phyloP scores from a whole-genome alignment of 2,113 vertebrate species.

The Percopsis transmontana region DNA sequence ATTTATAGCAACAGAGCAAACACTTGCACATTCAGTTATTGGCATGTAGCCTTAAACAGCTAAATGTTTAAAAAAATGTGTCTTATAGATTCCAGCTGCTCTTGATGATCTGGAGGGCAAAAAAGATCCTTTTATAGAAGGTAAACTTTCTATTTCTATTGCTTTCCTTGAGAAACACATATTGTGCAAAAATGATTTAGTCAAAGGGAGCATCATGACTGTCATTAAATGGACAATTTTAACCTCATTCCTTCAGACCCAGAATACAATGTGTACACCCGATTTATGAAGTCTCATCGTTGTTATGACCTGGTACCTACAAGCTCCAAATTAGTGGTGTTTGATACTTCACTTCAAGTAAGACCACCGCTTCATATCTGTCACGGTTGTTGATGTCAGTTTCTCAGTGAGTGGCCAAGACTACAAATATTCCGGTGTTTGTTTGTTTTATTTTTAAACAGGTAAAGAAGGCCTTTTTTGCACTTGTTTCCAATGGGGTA shows the following conservation, averaged over 20 bases:
- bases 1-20: constrained; percentile 6
- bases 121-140: constrained; percentile 70
- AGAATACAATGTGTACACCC: constrained; percentile 87
- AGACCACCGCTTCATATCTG: background rate
- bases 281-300: constrained; percentile 96
- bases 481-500: constrained; percentile 94
- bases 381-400: background rate
- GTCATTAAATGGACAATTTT: background rate
- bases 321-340: constrained; percentile 97
- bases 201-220: background rate
- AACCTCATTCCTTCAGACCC: constrained; percentile 59
- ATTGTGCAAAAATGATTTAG: background rate
- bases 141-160: constrained; percentile 42
- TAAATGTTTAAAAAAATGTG: constrained; percentile 1
- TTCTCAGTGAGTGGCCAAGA: background rate
- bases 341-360: constrained; percentile 96
- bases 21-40: background rate
- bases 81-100: constrained; percentile 69
- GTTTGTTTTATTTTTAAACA: constrained; percentile 48
- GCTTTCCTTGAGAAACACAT: background rate
- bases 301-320: constrained; percentile 98
- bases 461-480: constrained; percentile 99
- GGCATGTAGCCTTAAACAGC: background rate
- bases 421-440: background rate
- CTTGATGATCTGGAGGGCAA: constrained; percentile 77